Evolutionary conservation across 2,113 vertebrate species (phyloP).

Genomic region (Laticauda colubrina): DNA sequence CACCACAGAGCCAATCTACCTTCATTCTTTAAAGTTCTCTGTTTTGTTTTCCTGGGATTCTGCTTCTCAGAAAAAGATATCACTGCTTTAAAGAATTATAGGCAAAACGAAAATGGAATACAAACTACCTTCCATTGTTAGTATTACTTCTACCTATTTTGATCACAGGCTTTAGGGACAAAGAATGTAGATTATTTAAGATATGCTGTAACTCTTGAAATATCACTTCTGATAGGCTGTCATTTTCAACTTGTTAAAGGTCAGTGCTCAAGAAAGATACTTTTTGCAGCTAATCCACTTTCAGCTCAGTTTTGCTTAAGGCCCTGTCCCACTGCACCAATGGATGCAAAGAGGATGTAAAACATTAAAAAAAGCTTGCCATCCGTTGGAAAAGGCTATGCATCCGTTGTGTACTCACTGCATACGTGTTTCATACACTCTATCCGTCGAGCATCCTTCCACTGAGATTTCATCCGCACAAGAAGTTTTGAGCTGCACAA

Average conservation of each 20-base stretch:
- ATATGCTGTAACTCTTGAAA: slow-evolving; percentile 17
- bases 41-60: not conserved
- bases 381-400: too few species aligned
- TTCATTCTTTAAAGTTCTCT: not conserved
- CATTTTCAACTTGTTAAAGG: slow-evolving; percentile 4
- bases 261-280: slow-evolving; percentile 26
- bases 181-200: not conserved
- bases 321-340: too few species aligned
- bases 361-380: too few species aligned
- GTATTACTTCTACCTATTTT: not conserved
- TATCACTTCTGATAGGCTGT: not conserved
- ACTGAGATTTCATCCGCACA: too few species aligned
- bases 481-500: too few species aligned
- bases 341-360: too few species aligned
- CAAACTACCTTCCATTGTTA: not conserved
- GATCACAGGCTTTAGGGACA: not conserved
- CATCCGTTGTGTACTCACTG: too few species aligned
- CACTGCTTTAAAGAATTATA: not conserved
- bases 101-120: not conserved
- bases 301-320: slow-evolving; percentile 28
- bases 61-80: not conserved
- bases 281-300: slow-evolving; percentile 18
- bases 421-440: too few species aligned
- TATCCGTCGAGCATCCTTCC: too few species aligned
- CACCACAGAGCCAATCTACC: not conserved